These are phyloP conservation scores for Sula dactylatra DNA, from an alignment of 2,113 vertebrate species.

Conservation along the genomic window DNA sequence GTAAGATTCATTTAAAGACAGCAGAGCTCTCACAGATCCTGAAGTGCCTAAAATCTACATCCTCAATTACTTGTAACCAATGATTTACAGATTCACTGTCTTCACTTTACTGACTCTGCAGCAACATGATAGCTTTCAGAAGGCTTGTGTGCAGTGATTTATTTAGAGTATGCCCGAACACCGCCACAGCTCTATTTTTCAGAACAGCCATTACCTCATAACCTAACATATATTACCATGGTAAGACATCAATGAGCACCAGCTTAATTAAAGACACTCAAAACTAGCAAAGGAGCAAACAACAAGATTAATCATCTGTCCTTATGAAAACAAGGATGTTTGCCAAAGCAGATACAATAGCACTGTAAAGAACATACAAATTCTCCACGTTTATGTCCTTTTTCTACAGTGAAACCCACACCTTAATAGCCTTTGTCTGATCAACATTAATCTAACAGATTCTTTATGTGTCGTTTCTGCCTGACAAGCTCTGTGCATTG, in stretches of 20 bases:
- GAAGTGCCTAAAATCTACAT: not conserved
- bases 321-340: not conserved
- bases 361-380: not conserved
- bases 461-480: not conserved
- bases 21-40: not conserved
- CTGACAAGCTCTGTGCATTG: not conserved
- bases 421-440: not conserved
- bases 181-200: not conserved
- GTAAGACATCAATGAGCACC: not conserved
- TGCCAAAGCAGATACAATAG: not conserved
- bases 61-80: not conserved
- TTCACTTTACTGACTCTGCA: not conserved
- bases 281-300: not conserved
- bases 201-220: not conserved
- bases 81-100: not conserved
- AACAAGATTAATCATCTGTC: not conserved
- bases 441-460: not conserved
- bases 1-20: not conserved
- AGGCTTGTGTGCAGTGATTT: not conserved
- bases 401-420: not conserved
- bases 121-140: not conserved
- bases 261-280: not conserved
- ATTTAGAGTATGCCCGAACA: not conserved
- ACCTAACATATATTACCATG: not conserved
- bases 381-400: not conserved